These are phyloP conservation scores for Sycobia sp. DNA, from an alignment of 1,140 invertebrate species.

Conservation along the genomic window DNA sequence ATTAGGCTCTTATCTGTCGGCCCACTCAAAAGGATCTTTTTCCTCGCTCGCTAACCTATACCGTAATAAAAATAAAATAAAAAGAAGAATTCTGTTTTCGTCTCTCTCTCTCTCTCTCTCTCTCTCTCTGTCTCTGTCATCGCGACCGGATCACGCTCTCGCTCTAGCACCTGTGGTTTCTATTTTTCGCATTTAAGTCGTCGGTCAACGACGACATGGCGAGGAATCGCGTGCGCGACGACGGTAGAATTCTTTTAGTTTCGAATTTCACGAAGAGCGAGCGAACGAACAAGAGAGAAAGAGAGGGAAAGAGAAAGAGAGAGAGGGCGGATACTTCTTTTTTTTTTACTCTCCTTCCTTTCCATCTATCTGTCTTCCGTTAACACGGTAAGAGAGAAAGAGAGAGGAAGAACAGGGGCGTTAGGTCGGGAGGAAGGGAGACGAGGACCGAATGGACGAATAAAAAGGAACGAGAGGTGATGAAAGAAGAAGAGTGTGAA, in stretches of 20 bases:
- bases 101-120: not conserved
- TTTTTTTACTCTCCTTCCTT: not conserved
- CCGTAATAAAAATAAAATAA: constrained; percentile 34
- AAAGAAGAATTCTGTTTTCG: no score
- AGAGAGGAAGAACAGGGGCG: not conserved
- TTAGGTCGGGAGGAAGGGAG: no score
- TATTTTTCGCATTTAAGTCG: constrained; percentile 29
- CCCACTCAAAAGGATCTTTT: constrained; percentile 24
- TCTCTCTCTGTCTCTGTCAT: not conserved
- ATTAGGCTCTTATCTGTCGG: constrained; percentile 25
- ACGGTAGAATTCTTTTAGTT: constrained; percentile 32
- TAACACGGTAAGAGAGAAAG: not conserved
- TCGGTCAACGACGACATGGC: not conserved
- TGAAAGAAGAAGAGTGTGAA: constrained; percentile 20
- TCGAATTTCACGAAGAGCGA: constrained; percentile 32
- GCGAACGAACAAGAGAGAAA: not conserved
- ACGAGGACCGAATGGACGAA: no score
- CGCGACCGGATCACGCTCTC: not conserved
- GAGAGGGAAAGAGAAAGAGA: not conserved
- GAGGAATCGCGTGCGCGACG: constrained; percentile 23
- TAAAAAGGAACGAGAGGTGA: constrained; percentile 7
- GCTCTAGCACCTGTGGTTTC: constrained; percentile 27
- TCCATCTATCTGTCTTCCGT: not conserved
- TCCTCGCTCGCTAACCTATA: constrained; percentile 13
- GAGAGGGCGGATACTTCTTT: not conserved